These are phyloP conservation scores for Drosophila triauraria DNA, from an alignment of 1,140 invertebrate species.

Conservation along the genomic window DNA sequence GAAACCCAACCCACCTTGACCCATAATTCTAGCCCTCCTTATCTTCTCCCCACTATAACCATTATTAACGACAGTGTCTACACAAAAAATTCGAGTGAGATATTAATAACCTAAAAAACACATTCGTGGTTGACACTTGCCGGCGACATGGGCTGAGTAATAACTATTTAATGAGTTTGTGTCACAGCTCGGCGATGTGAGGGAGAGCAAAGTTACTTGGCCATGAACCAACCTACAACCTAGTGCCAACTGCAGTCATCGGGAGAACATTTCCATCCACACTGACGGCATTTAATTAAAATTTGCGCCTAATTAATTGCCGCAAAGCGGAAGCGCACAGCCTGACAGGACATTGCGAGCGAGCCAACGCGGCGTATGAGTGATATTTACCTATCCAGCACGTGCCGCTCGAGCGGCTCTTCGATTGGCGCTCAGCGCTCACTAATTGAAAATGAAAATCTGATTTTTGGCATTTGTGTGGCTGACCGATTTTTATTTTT, in stretches of 20 bases:
- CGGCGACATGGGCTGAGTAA: conserved; percentile 56
- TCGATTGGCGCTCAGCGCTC: conserved; percentile 36
- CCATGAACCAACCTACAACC: conserved; percentile 50
- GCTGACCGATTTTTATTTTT: conserved; percentile 19
- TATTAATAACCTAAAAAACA: conserved; percentile 69
- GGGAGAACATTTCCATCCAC: conserved; percentile 40
- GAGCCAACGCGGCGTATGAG: conserved; percentile 61
- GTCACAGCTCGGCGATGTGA: conserved; percentile 22
- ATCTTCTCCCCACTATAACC: not conserved
- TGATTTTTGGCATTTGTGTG: conserved; percentile 47
- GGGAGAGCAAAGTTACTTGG: conserved; percentile 28
- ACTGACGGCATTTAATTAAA: conserved; percentile 74
- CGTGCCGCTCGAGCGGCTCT: conserved; percentile 19
- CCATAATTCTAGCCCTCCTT: not conserved
- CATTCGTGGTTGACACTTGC: conserved; percentile 55
- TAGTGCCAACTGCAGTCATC: conserved; percentile 49
- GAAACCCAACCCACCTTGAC: conserved; percentile 17
- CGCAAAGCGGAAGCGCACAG: conserved; percentile 47
- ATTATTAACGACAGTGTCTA: conserved; percentile 49
- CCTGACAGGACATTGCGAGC: conserved; percentile 53
- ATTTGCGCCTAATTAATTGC: conserved; percentile 77
- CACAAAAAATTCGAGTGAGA: conserved; percentile 38
- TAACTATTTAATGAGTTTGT: conserved; percentile 79
- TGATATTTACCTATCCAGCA: conserved; percentile 44
- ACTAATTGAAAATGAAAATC: conserved; percentile 63